Percentiles rank a stretch among this genome's conserved stretches.
Conservation (phyloP, 2,797 vertebrate genomes). For the Basileuterus tristriatus region DNA sequence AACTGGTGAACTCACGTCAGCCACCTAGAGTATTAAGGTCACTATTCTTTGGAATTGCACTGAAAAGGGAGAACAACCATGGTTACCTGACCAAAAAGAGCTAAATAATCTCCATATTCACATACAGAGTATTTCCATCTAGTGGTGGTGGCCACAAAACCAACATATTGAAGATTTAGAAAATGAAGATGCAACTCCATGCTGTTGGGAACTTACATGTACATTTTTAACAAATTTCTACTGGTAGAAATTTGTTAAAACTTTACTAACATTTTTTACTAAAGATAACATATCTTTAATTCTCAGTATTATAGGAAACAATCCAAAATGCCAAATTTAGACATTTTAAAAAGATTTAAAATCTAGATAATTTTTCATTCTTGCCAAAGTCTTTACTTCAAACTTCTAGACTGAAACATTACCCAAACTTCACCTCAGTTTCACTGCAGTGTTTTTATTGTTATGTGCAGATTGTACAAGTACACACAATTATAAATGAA, state of each 20-base stretch:
- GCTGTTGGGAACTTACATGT: background rate
- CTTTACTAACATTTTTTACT: background rate
- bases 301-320: background rate
- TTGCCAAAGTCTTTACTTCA: background rate
- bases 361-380: background rate
- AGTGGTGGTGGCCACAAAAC: background rate
- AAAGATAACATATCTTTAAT: background rate
- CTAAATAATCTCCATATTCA: background rate
- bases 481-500: background rate
- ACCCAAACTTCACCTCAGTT: background rate
- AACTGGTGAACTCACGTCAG: background rate
- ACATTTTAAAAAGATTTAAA: background rate
- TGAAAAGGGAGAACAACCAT: background rate
- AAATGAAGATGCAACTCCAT: background rate
- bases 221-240: background rate
- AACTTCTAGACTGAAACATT: background rate
- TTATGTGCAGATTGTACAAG: background rate
- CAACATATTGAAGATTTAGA: background rate
- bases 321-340: background rate
- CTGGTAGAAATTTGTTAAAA: too few species aligned
- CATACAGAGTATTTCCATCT: background rate
- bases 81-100: background rate
- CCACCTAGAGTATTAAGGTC: background rate
- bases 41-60: background rate
- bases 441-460: background rate